Conservation (phyloP, 2,797 vertebrate species). For the Cygnus olor region DNA sequence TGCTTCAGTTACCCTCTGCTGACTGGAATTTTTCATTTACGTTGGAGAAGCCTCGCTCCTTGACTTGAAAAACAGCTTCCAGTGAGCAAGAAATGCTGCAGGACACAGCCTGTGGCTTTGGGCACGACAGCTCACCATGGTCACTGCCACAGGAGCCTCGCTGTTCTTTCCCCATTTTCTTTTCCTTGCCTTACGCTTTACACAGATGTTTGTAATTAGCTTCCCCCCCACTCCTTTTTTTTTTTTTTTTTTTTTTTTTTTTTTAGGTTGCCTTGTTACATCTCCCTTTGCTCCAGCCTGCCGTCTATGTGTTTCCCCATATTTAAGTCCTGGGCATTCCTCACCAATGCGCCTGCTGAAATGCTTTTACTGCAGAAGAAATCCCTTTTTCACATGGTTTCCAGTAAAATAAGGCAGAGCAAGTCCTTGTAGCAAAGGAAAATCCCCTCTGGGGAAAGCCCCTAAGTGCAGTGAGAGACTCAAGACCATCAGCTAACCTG, state of each 20-base stretch:
- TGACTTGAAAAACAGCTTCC: constrained; percentile 60
- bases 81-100: constrained; percentile 23
- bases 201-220: constrained; percentile 72
- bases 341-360: constrained; percentile 16
- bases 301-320: constrained; percentile 16
- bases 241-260: constrained; percentile 32
- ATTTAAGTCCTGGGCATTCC: constrained; percentile 48
- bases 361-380: constrained; percentile 30
- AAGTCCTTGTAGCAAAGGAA: constrained; percentile 12
- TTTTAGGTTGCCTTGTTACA: constrained; percentile 53
- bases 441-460: neutral
- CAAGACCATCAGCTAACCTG: neutral
- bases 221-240: neutral
- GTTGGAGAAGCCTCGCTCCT: constrained; percentile 45
- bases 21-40: constrained; percentile 56
- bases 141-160: constrained; percentile 27
- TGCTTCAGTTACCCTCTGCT: constrained; percentile 37
- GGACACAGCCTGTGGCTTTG: constrained; percentile 40
- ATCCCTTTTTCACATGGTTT: constrained; percentile 4
- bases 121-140: constrained; percentile 3
- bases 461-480: neutral
- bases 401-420: constrained; percentile 16
- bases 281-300: constrained; percentile 45
- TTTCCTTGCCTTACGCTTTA: constrained; percentile 59
- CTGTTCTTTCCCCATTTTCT: constrained; percentile 52